Percentiles rank a stretch among this genome's conserved stretches.
Conservation (phyloP, 1,140 invertebrate species). For the Hypsibius dujardini region DNA sequence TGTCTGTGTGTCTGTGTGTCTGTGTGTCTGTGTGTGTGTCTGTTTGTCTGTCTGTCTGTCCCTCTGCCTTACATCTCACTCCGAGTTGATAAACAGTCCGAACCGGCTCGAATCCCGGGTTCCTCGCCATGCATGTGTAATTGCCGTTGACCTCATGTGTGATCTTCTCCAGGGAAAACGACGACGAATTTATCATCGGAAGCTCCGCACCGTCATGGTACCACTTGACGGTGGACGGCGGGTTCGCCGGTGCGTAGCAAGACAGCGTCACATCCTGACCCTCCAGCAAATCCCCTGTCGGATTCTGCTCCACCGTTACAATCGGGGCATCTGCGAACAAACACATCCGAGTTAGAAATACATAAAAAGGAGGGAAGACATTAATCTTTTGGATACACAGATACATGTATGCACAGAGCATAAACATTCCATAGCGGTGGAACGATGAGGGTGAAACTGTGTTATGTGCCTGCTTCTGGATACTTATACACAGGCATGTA, state of each 20-base stretch:
- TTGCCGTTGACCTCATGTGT: constrained; percentile 1
- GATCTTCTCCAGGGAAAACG: neutral
- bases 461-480: neutral
- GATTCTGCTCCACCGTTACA: neutral
- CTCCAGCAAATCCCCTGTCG: neutral
- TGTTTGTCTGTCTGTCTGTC: neutral
- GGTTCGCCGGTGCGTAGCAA: neutral
- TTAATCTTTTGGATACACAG: no score
- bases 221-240: constrained; percentile 5
- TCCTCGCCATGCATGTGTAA: neutral
- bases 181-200: neutral
- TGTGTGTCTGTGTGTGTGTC: no score
- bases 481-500: neutral
- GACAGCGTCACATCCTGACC: constrained; percentile 2
- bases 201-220: neutral
- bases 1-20: no score
- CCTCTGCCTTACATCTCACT: neutral
- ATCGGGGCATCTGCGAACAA: constrained; percentile 1
- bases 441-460: neutral
- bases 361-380: neutral
- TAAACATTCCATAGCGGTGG: neutral
- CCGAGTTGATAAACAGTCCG: neutral
- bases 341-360: neutral
- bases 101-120: neutral
- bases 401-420: neutral